These are phyloP conservation scores for Boleophthalmus pectinirostris DNA, from an alignment of 2,113 vertebrate species.

Conservation along the genomic window DNA sequence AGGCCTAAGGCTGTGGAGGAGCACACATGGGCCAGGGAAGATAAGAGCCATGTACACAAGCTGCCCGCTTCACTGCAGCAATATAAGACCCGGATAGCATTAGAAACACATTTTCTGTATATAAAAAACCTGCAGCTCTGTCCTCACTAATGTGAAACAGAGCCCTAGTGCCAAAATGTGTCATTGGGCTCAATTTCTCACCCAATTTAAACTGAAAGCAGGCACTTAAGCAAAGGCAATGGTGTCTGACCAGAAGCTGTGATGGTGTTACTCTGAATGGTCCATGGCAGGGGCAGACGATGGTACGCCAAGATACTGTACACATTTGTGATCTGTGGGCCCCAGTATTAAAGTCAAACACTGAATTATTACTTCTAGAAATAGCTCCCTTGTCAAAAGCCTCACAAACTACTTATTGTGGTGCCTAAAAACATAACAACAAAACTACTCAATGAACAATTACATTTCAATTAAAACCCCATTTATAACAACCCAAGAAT, in stretches of 20 bases:
- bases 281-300: constrained; percentile 20
- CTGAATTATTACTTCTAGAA: constrained; percentile 52
- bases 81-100: constrained; percentile 60
- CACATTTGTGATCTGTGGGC: constrained; percentile 37
- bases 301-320: constrained; percentile 39
- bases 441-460: too few species aligned
- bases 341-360: constrained; percentile 38
- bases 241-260: constrained; percentile 37
- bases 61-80: constrained; percentile 69
- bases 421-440: constrained; percentile 11
- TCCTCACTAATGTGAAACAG: constrained; percentile 44
- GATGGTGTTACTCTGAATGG: constrained; percentile 9
- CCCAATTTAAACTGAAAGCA: constrained; percentile 38
- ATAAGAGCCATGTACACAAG: constrained; percentile 74
- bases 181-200: constrained; percentile 62
- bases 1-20: constrained; percentile 60
- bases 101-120: constrained; percentile 57
- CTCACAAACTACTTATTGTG: not conserved
- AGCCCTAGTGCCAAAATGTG: constrained; percentile 45
- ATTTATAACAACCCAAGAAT: constrained; percentile 47
- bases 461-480: constrained; percentile 44
- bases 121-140: constrained; percentile 42
- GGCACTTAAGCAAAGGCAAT: constrained; percentile 28
- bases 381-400: not conserved
- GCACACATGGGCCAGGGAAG: constrained; percentile 65